Evolutionary conservation across 1,140 invertebrate species (phyloP).

Genomic region (Zaprionus inermis): DNA sequence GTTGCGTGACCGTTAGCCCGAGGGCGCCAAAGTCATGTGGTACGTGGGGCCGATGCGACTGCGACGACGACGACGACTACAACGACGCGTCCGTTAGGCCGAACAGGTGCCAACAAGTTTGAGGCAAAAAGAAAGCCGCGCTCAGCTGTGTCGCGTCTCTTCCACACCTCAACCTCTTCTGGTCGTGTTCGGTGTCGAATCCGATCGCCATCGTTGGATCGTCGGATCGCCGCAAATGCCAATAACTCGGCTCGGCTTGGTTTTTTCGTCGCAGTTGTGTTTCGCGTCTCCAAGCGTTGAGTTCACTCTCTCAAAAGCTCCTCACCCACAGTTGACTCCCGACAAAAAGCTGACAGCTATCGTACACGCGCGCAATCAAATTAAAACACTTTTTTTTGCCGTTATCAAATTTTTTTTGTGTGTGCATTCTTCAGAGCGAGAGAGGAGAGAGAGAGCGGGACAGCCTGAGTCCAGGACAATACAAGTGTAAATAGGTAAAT

Average conservation of each 20-base stretch:
- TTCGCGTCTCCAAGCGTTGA: conserved; percentile 72
- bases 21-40: conserved; percentile 17
- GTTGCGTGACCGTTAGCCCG: conserved; percentile 14
- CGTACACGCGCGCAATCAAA: conserved; percentile 53
- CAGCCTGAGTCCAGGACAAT: conserved; percentile 29
- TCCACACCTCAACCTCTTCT: conserved; percentile 28
- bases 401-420: conserved; percentile 26
- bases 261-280: conserved; percentile 68
- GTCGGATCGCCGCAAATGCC: conserved; percentile 53
- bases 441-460: not conserved
- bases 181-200: conserved; percentile 1
- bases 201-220: not conserved
- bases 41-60: conserved; percentile 15
- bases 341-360: conserved; percentile 8
- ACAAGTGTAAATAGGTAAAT: conserved; percentile 42
- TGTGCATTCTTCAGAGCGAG: not conserved
- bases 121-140: conserved; percentile 70
- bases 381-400: conserved; percentile 36
- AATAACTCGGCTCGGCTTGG: conserved; percentile 72
- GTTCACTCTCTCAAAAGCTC: conserved; percentile 47
- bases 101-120: conserved; percentile 68
- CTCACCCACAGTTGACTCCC: conserved; percentile 1
- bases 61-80: too few relatives aligned
- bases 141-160: conserved; percentile 29
- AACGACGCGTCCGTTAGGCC: conserved; percentile 27